Evolutionary conservation across 2,888 invertebrate genomes (phyloP).

Genomic region (Erebia epiphron): DNA sequence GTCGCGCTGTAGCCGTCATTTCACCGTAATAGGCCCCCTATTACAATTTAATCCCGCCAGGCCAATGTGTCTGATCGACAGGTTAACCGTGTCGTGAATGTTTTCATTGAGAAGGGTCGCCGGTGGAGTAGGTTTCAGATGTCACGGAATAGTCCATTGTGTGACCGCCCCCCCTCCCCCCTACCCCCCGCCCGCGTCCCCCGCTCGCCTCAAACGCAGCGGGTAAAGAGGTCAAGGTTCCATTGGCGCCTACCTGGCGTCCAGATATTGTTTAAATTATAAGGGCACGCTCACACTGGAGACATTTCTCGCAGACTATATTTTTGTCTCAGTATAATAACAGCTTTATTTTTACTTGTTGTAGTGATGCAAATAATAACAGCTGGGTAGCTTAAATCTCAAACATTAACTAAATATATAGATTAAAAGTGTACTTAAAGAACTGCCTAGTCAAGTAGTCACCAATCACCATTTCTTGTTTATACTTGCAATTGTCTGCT

Average conservation of each 20-base stretch:
- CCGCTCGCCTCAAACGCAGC: conserved; percentile 47
- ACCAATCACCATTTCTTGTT: no score
- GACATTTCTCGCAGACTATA: background rate
- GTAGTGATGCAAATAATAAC: no score
- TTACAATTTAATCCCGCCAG: no score
- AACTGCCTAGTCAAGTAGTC: no score
- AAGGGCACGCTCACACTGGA: conserved; percentile 4
- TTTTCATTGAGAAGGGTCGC: conserved; percentile 34
- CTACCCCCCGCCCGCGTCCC: conserved; percentile 37
- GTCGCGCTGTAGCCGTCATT: no score
- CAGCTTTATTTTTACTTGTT: no score
- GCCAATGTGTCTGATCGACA: background rate
- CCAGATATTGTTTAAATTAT: conserved; percentile 49
- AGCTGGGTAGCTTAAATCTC: background rate
- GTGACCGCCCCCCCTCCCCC: conserved; percentile 44
- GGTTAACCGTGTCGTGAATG: conserved; percentile 7
- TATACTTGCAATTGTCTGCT: no score
- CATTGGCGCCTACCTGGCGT: conserved; percentile 70
- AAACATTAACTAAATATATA: no score
- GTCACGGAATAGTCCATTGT: conserved; percentile 74
- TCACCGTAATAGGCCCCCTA: no score
- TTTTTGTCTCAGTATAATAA: background rate
- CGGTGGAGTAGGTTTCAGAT: conserved; percentile 58
- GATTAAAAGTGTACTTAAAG: no score
- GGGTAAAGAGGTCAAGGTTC: conserved; percentile 74